Conservation (phyloP, 2,888 invertebrate species). For the Theristus sp. region DNA sequence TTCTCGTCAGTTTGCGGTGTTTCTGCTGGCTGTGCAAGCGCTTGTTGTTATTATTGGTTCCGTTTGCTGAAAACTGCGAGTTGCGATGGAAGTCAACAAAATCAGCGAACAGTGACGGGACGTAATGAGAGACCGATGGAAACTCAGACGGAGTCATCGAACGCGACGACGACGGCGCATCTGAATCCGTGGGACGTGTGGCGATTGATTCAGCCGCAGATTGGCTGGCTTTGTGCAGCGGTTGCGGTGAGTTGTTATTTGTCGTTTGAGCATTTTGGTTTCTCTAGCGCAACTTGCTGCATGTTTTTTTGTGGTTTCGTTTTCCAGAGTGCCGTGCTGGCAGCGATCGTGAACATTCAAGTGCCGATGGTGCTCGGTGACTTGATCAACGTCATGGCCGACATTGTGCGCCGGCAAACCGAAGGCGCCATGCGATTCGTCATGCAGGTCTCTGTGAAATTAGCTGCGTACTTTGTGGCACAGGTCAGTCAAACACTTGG, state of each 20-base stretch:
- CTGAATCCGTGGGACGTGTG: background rate
- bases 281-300: background rate
- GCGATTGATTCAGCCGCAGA: background rate
- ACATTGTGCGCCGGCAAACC: too few relatives aligned
- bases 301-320: background rate
- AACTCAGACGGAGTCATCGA: too few relatives aligned
- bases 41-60: too few relatives aligned
- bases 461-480: background rate
- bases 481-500: too few relatives aligned
- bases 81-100: too few relatives aligned
- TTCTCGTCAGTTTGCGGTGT: too few relatives aligned
- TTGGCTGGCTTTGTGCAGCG: background rate
- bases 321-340: background rate
- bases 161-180: too few relatives aligned
- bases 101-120: too few relatives aligned
- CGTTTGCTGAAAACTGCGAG: too few relatives aligned
- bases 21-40: too few relatives aligned
- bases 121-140: too few relatives aligned
- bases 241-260: background rate
- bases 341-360: background rate
- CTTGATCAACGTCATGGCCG: background rate
- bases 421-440: background rate
- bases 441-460: background rate
- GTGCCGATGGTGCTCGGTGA: background rate
- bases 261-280: background rate